These are phyloP conservation scores for Latrodectus elegans DNA, from an alignment of 2,888 invertebrate species.

Conservation along the genomic window DNA sequence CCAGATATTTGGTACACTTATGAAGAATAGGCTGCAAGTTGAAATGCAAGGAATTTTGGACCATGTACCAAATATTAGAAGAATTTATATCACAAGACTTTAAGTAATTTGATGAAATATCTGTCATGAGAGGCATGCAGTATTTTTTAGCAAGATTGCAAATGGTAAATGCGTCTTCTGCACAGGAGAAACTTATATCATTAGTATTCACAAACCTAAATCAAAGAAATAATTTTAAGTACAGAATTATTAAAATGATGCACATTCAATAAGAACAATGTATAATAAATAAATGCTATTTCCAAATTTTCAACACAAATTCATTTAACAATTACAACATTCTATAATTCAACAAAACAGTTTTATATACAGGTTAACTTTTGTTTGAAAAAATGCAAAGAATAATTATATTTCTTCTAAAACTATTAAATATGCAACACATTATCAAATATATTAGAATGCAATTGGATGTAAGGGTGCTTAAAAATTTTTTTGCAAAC, in stretches of 20 bases:
- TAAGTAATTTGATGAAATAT: not conserved
- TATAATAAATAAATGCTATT: too few relatives aligned
- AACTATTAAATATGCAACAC: too few relatives aligned
- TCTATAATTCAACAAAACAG: not conserved
- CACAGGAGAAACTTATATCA: not conserved
- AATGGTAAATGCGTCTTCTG: not conserved
- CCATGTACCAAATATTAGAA: not conserved
- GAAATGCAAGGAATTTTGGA: not conserved
- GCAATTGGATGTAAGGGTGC: too few relatives aligned
- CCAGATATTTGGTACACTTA: not conserved
- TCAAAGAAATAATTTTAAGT: not conserved
- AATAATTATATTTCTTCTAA: too few relatives aligned
- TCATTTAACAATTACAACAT: too few relatives aligned
- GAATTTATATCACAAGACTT: not conserved
- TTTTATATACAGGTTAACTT: not conserved
- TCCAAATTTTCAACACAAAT: too few relatives aligned
- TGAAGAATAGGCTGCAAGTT: not conserved
- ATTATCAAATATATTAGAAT: too few relatives aligned
- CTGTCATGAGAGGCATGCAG: not conserved
- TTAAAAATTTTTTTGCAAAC: too few relatives aligned
- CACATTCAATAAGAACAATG: too few relatives aligned
- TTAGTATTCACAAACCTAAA: conserved; percentile 33
- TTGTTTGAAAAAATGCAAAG: not conserved
- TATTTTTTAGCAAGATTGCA: conserved; percentile 41
- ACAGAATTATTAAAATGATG: too few relatives aligned